These are phyloP conservation scores for Aplodontia rufa DNA, from an alignment of 2,113 vertebrate genomes.

Conservation along the genomic window DNA sequence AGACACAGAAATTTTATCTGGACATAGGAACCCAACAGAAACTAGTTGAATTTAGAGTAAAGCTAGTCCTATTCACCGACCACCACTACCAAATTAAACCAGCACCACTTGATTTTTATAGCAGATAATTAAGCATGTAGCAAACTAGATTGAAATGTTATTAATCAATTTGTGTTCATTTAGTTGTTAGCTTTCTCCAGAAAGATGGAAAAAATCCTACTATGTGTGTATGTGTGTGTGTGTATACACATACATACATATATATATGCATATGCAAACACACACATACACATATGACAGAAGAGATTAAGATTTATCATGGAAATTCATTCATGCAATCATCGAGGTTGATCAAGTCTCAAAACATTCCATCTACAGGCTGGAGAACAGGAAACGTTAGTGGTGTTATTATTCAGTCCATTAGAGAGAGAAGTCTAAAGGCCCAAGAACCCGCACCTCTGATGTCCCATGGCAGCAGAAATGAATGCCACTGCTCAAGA, in stretches of 20 bases:
- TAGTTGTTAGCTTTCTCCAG: not conserved
- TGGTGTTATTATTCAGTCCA: too few relatives aligned
- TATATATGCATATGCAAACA: not conserved
- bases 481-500: not conserved
- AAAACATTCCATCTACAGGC: not conserved
- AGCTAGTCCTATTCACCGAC: not conserved
- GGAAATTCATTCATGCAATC: not conserved
- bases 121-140: not conserved
- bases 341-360: not conserved
- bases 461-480: not conserved
- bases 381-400: not conserved
- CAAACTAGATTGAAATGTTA: not conserved
- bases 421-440: fast-evolving
- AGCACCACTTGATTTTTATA: not conserved
- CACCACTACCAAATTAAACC: not conserved
- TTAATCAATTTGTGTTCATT: not conserved
- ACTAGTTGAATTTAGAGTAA: not conserved
- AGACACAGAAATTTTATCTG: not conserved
- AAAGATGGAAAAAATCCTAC: not conserved
- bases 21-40: not conserved
- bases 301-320: not conserved
- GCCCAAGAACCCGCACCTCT: not conserved
- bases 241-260: not conserved
- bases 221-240: not conserved
- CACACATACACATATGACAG: not conserved